A percentile compares a stretch with the other conserved stretches of the same genome.
Conservation (phyloP, 2,888 invertebrate species). For the Philaethria dido region DNA sequence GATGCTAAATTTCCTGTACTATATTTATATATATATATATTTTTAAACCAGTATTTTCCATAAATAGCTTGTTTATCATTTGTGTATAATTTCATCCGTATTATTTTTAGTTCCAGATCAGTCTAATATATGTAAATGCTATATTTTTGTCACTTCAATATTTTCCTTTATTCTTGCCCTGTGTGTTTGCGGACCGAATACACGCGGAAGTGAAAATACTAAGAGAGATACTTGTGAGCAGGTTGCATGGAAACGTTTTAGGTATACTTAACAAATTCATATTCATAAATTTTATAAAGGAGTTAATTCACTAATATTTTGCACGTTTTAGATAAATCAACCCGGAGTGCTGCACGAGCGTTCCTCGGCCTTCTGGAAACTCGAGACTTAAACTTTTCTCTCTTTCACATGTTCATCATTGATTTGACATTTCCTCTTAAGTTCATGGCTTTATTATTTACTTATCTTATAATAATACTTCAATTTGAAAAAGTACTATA, state of each 20-base stretch:
- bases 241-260: slow-evolving; percentile 64
- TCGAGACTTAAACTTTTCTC: slow-evolving; percentile 65
- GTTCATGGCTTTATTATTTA: slow-evolving; percentile 62
- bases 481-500: slow-evolving; percentile 63
- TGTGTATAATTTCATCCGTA: background rate
- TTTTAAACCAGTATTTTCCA: too few species aligned
- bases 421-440: slow-evolving; percentile 71
- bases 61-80: too few species aligned
- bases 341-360: slow-evolving; percentile 63
- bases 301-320: background rate
- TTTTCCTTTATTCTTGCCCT: slow-evolving; percentile 59
- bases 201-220: slow-evolving; percentile 57
- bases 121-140: background rate
- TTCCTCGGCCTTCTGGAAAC: slow-evolving; percentile 66
- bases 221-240: slow-evolving; percentile 60
- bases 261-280: slow-evolving; percentile 38
- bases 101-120: background rate
- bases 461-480: slow-evolving; percentile 69
- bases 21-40: too few species aligned
- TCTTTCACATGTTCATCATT: slow-evolving; percentile 68
- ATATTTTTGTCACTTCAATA: slow-evolving; percentile 46
- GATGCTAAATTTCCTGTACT: too few species aligned
- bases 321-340: slow-evolving; percentile 61
- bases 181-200: slow-evolving; percentile 58
- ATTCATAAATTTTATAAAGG: background rate